A percentile compares a stretch with the other conserved stretches of the same genome.
Evolutionary conservation across 2,888 invertebrate genomes (phyloP).

Genomic region (Amphipyra tragopoginis): DNA sequence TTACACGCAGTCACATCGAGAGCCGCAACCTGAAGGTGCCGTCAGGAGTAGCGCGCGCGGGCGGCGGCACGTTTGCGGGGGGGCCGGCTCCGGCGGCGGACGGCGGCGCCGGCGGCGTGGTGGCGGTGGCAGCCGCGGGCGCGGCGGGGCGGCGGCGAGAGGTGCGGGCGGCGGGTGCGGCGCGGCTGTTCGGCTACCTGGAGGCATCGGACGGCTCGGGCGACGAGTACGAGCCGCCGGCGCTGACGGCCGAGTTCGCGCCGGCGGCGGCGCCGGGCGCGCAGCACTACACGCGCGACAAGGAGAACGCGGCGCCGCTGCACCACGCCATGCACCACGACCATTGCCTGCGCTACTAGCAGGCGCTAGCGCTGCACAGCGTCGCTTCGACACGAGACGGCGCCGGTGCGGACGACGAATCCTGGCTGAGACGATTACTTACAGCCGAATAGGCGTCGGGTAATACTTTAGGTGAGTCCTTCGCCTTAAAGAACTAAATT

Average conservation of each 20-base stretch:
- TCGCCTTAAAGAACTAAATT: no score
- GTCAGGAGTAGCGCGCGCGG: constrained; percentile 78
- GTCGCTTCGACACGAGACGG: constrained; percentile 5
- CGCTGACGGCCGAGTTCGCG: constrained; percentile 70
- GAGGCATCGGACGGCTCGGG: constrained; percentile 93
- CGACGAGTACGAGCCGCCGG: constrained; percentile 82
- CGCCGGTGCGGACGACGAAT: constrained; percentile 36
- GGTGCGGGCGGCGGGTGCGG: constrained; percentile 88
- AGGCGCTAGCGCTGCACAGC: constrained; percentile 22
- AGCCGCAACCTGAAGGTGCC: constrained; percentile 90
- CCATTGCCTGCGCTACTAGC: constrained; percentile 85
- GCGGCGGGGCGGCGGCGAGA: constrained; percentile 69
- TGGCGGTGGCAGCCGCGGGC: constrained; percentile 47
- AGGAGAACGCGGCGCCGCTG: constrained; percentile 84
- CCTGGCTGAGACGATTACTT: constrained; percentile 40
- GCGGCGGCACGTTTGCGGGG: constrained; percentile 57
- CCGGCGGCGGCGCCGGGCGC: constrained; percentile 48
- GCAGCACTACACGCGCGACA: constrained; percentile 79
- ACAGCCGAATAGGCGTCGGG: constrained; percentile 17
- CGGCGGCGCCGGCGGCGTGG: constrained; percentile 40
- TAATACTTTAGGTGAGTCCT: constrained; percentile 11
- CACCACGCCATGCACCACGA: constrained; percentile 83
- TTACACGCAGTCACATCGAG: constrained; percentile 88
- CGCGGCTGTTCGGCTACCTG: constrained; percentile 93
- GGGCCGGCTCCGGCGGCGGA: constrained; percentile 32